phyloP scores from a whole-genome alignment of 2,797 vertebrate genomes.

The Chelonia mydas region DNA sequence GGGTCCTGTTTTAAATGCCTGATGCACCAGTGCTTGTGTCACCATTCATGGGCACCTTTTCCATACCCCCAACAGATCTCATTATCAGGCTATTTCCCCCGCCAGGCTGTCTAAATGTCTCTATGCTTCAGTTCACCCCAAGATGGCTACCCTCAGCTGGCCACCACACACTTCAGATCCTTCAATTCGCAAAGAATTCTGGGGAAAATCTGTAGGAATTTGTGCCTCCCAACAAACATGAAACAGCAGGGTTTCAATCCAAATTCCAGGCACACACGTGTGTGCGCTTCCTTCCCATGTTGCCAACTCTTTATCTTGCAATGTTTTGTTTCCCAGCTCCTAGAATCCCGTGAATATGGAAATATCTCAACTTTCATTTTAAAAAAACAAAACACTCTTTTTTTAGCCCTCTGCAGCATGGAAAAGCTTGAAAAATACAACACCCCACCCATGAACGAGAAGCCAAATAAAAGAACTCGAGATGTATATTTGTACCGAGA shows the following conservation, averaged over 20 bases:
- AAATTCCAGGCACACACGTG: neutral
- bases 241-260: neutral
- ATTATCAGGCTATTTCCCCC: neutral
- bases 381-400: neutral
- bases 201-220: neutral
- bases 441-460: neutral
- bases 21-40: neutral
- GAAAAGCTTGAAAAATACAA: neutral
- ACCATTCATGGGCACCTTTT: neutral
- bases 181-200: too few species aligned
- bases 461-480: neutral
- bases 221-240: neutral
- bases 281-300: too few species aligned
- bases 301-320: neutral
- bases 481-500: neutral
- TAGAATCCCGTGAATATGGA: neutral
- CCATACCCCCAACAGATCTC: neutral
- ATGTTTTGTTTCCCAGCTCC: neutral
- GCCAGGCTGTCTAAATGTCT: neutral
- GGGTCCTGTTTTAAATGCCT: neutral
- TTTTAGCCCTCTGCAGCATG: neutral
- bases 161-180: neutral
- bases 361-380: neutral
- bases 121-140: neutral
- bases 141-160: neutral